Conservation (phyloP, 2,797 vertebrate genomes). For the Falco rusticolus region DNA sequence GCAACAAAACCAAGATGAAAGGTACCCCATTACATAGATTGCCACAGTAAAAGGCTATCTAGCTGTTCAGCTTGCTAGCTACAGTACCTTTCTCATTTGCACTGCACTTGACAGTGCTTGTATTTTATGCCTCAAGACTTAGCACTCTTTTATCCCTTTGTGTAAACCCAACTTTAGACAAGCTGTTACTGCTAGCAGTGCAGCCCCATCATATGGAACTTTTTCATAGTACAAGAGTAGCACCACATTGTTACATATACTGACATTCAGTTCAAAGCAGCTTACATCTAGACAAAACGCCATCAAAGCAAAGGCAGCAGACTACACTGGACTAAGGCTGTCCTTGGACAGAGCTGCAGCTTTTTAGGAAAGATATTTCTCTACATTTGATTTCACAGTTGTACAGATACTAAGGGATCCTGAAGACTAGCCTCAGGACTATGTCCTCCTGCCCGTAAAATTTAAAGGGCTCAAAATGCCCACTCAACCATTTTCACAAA, state of each 20-base stretch:
- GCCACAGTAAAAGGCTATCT: neutral
- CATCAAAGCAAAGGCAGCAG: neutral
- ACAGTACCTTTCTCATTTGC: neutral
- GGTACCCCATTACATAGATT: neutral
- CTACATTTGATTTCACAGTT: neutral
- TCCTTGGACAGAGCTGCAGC: neutral
- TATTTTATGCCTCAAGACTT: neutral
- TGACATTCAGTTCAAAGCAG: neutral
- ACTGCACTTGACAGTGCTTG: neutral
- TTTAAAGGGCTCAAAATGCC: neutral
- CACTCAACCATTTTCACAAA: neutral
- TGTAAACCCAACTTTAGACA: neutral
- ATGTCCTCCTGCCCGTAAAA: neutral
- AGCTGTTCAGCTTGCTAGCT: neutral
- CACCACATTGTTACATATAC: neutral
- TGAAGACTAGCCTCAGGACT: neutral
- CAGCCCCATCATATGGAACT: neutral
- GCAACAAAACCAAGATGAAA: neutral
- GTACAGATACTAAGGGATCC: neutral
- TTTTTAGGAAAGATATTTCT: neutral
- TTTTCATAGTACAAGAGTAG: neutral
- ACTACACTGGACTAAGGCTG: fast-evolving
- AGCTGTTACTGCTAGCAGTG: neutral
- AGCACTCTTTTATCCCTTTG: neutral
- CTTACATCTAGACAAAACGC: neutral